Base-by-base conservation (phyloP, 2,888 invertebrate species). In the Neoaliturus tenellus region DNA sequence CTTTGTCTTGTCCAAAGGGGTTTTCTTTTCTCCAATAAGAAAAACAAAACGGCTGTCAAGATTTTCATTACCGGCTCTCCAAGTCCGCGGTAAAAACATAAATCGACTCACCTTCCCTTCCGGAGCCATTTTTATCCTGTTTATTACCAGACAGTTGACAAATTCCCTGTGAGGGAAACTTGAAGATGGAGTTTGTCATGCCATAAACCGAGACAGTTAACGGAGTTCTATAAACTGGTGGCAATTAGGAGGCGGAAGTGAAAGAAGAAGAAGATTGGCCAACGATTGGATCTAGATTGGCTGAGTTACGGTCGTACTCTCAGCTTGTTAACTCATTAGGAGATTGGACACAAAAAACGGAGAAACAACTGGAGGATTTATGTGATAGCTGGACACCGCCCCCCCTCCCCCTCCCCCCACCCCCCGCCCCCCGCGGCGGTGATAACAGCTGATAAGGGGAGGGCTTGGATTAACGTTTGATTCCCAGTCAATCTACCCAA, bases 271-370 rank as follows among this genome's bases (percentile, higher is more conserved):
- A 6, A 31, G 44, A 51, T 44, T 69, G 28, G 82, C 31, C 20
- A 20, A 6, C 39, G 58, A 82, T 82, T 82, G 82, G 82, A 44
- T 33, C 82, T 69, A 48, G 82, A 82, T 82, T 82, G 82, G 82
- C 39, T 82, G 82, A 82, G 82, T 82, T 82, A 82, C 39, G 48
- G 17, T 73, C n/a, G 55, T 82, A 82, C 82, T 82, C 82, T 82
- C 82, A 23, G 82, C 82, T 82, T 82, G 82, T 82, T 82, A 82
- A 73, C 82, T 82, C 33, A 73, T 82, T 73, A 82, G 73, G 73
- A 25, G 82, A 82, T 82, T 82, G 82, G 73, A 48, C 82, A 82
- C 73, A 82, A 82, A 82, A 82, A 82, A 82, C 73, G 35, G 67
- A 62, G 17, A 23, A 35, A 55, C 39, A 81, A 81, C 67, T 81